These are phyloP conservation scores for Iselma pallidipennis DNA, from an alignment of 2,888 invertebrate species.

Conservation along the genomic window DNA sequence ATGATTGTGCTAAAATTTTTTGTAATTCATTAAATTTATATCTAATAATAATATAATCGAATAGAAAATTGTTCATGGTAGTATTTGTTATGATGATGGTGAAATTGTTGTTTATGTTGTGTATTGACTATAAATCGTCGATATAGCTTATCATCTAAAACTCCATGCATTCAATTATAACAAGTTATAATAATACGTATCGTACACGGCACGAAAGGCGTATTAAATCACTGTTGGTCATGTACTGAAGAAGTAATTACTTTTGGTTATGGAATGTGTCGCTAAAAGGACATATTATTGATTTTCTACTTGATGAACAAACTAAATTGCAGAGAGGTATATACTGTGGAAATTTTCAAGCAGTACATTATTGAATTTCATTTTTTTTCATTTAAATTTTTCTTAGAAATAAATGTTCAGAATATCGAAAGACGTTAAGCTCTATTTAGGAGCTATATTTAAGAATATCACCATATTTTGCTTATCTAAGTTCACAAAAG, in stretches of 20 bases:
- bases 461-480: constrained; percentile 48
- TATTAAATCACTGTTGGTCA: constrained; percentile 42
- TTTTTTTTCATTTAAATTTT: no score
- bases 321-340: constrained; percentile 30
- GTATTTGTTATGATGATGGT: constrained; percentile 1
- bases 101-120: neutral
- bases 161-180: constrained; percentile 34
- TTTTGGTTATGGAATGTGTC: no score
- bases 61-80: constrained; percentile 1
- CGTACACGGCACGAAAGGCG: constrained; percentile 40
- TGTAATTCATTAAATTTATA: neutral
- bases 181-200: constrained; percentile 29
- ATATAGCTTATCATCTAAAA: constrained; percentile 25
- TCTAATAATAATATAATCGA: neutral
- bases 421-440: constrained; percentile 50
- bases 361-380: no score
- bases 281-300: no score
- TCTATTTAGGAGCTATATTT: constrained; percentile 47
- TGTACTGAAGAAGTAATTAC: constrained; percentile 30
- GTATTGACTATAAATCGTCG: constrained; percentile 2
- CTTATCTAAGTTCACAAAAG: constrained; percentile 37
- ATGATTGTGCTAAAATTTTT: neutral
- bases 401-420: constrained; percentile 28
- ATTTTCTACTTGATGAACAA: constrained; percentile 12
- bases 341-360: no score